These are phyloP conservation scores for Cyclargus thomasi DNA, from an alignment of 1,140 invertebrate species.

Conservation along the genomic window DNA sequence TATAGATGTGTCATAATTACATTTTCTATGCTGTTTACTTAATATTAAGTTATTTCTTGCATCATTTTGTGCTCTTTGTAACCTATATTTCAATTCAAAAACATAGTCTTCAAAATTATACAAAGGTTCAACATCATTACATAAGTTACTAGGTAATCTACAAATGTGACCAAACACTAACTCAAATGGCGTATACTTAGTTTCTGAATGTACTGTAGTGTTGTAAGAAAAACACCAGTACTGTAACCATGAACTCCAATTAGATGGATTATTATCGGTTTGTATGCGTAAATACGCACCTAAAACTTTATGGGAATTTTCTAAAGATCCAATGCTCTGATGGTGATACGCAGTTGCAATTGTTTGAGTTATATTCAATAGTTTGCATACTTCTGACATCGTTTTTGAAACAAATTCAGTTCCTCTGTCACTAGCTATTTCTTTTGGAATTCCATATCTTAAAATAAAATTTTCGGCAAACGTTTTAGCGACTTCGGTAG, in stretches of 20 bases:
- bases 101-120: conserved; percentile 17
- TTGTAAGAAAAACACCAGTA: conserved; percentile 24
- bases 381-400: conserved; percentile 22
- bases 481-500: neutral
- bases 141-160: conserved; percentile 15
- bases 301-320: conserved; percentile 27
- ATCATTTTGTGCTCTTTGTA: conserved; percentile 11
- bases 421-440: conserved; percentile 13
- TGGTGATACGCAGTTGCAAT: conserved; percentile 28
- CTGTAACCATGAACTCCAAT: conserved; percentile 21
- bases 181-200: conserved; percentile 20
- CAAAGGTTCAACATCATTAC: neutral
- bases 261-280: neutral
- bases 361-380: conserved; percentile 22
- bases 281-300: conserved; percentile 18
- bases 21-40: conserved; percentile 4
- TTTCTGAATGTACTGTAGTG: conserved; percentile 20
- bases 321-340: conserved; percentile 26
- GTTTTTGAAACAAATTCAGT: conserved; percentile 19
- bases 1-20: conserved; percentile 3
- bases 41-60: conserved; percentile 16
- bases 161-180: conserved; percentile 20
- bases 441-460: conserved; percentile 12
- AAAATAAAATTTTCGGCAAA: conserved; percentile 26
- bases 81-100: conserved; percentile 16